Evolutionary conservation across 2,797 vertebrate genomes (phyloP).

Genomic region (Gymnopithys bicolor): DNA sequence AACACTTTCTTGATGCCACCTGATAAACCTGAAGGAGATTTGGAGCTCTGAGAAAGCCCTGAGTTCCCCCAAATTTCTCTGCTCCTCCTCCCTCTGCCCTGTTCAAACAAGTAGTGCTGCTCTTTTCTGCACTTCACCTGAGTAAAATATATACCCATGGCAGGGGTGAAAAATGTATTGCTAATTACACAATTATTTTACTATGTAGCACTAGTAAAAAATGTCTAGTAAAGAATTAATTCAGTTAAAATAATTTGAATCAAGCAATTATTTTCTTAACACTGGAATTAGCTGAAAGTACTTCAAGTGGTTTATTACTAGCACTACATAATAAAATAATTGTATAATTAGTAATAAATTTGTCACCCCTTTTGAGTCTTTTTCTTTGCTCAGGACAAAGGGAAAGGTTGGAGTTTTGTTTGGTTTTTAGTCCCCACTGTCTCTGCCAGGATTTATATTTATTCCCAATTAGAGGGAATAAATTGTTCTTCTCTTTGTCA

Average conservation of each 20-base stretch:
- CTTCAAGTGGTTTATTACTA: constrained; percentile 80
- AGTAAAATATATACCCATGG: constrained; percentile 73
- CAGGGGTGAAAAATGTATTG: constrained; percentile 77
- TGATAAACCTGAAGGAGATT: background rate
- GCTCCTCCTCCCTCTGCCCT: background rate
- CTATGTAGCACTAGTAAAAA: constrained; percentile 81
- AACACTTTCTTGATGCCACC: background rate
- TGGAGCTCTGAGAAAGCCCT: background rate
- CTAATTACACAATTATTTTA: constrained; percentile 83
- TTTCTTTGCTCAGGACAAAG: constrained; percentile 71
- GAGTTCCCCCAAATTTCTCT: background rate
- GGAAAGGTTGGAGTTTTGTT: constrained; percentile 36
- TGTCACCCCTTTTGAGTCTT: constrained; percentile 72
- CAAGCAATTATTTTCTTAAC: constrained; percentile 85
- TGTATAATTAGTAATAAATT: constrained; percentile 84
- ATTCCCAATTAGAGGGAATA: background rate
- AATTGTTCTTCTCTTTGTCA: background rate
- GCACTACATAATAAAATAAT: constrained; percentile 78
- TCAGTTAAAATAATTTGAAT: constrained; percentile 84
- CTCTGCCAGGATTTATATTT: constrained; percentile 32
- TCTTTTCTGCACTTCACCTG: constrained; percentile 55
- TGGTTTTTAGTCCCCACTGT: background rate
- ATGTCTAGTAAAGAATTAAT: constrained; percentile 83
- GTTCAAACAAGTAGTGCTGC: background rate
- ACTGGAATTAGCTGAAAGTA: constrained; percentile 79